Percentiles rank a stretch among this genome's conserved stretches.
Conservation (phyloP, 2,888 invertebrate species). For the Eupithecia centaureata region DNA sequence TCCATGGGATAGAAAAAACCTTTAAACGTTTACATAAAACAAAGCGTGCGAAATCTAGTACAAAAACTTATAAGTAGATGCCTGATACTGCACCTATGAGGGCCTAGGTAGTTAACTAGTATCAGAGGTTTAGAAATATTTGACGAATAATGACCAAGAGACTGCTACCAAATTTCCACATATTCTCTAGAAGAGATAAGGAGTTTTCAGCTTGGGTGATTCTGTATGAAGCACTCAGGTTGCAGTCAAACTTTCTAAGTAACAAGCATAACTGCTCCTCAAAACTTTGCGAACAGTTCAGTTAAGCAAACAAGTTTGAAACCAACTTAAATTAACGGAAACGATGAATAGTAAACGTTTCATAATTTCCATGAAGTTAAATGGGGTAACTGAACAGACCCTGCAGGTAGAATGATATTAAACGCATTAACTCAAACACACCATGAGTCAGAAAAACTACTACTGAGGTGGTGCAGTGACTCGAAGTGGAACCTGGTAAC, state of each 20-base stretch:
- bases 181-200: background rate
- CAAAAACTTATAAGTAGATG: too few species aligned
- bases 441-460: background rate
- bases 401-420: background rate
- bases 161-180: background rate
- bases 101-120: background rate
- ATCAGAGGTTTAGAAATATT: background rate
- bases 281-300: constrained; percentile 6
- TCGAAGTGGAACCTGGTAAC: background rate
- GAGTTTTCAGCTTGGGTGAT: constrained; percentile 3
- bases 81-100: background rate
- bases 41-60: too few species aligned
- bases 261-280: constrained; percentile 4
- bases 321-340: constrained; percentile 3
- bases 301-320: constrained; percentile 34
- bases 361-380: background rate
- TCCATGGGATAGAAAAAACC: too few species aligned
- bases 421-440: background rate
- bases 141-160: background rate
- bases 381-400: background rate
- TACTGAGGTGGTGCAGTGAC: background rate
- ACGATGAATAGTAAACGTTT: constrained; percentile 4
- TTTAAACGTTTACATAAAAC: too few species aligned
- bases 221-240: constrained; percentile 4
- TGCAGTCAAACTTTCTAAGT: background rate